These are phyloP conservation scores for Caligus rogercresseyi DNA, from an alignment of 1,140 invertebrate genomes.

Conservation along the genomic window DNA sequence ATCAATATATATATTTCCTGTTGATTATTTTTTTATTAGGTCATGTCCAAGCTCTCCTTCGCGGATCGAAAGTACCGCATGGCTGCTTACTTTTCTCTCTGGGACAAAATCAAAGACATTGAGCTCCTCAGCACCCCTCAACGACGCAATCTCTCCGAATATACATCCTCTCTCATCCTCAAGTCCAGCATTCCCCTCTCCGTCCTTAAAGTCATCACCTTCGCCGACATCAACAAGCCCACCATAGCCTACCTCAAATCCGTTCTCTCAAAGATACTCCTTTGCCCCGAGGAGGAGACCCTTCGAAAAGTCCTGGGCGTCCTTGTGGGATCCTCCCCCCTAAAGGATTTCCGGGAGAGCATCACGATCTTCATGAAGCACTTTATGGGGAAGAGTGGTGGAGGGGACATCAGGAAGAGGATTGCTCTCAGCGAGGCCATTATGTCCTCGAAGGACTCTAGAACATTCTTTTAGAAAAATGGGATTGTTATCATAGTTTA, in stretches of 20 bases:
- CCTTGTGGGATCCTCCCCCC: not conserved
- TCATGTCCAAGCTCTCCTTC: constrained; percentile 19
- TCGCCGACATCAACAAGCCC: constrained; percentile 51
- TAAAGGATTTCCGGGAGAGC: not conserved
- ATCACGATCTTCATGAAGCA: not conserved
- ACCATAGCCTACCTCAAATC: constrained; percentile 49
- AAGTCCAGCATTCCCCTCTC: constrained; percentile 58
- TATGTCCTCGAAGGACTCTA: not conserved
- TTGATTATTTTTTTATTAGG: constrained; percentile 20
- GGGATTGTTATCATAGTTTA: not conserved
- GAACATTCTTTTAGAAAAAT: not conserved
- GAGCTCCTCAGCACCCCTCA: constrained; percentile 40
- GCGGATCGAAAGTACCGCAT: constrained; percentile 24
- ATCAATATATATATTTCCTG: constrained; percentile 21
- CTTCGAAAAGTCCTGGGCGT: constrained; percentile 11
- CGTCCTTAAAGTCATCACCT: constrained; percentile 65
- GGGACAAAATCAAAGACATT: constrained; percentile 79
- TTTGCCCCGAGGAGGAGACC: constrained; percentile 31
- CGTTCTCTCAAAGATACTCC: constrained; percentile 46
- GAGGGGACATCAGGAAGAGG: too few relatives aligned
- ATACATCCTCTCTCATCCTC: constrained; percentile 59
- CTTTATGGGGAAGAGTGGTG: not conserved
- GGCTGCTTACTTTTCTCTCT: constrained; percentile 58
- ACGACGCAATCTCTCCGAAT: constrained; percentile 54
- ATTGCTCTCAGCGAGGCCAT: not conserved